Percentiles rank a stretch among this genome's conserved stretches.
Evolutionary conservation across 2,888 invertebrate genomes (phyloP).

Genomic region (Eremobia ochroleuca): DNA sequence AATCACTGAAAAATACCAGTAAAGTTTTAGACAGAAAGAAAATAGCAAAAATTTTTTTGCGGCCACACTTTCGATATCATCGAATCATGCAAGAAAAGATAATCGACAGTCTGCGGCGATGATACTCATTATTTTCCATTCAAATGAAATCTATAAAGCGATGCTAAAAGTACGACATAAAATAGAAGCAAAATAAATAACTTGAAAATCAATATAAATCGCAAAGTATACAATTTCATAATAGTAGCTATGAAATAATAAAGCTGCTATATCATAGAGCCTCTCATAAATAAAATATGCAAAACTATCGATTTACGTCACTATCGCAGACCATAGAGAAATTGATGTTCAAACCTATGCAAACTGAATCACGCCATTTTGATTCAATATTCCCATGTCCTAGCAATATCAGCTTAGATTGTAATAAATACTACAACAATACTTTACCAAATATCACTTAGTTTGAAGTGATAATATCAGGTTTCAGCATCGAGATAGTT

Average conservation of each 20-base stretch:
- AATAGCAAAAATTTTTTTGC: no score
- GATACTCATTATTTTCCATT: no score
- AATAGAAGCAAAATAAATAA: neutral
- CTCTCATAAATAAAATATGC: constrained; percentile 36
- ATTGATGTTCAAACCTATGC: neutral
- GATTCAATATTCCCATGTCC: constrained; percentile 6
- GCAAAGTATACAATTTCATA: neutral
- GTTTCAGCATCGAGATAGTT: constrained; percentile 6
- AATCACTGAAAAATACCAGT: no score
- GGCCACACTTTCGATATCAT: no score
- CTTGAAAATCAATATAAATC: neutral
- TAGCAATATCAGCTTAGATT: neutral
- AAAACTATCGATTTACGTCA: constrained; percentile 33
- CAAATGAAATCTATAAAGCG: no score
- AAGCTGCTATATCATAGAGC: neutral
- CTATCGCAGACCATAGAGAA: neutral
- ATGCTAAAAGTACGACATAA: neutral
- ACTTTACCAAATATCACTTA: constrained; percentile 11
- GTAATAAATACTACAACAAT: constrained; percentile 3
- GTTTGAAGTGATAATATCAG: neutral
- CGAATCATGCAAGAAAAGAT: neutral
- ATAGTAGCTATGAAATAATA: neutral
- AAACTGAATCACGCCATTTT: constrained; percentile 21
- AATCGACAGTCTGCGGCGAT: neutral
- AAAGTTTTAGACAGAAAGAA: no score